Evolutionary conservation across 2,113 vertebrate species (phyloP), one percentile per base, ranked within the genome.

Genomic region (Macaca mulatta): DNA sequence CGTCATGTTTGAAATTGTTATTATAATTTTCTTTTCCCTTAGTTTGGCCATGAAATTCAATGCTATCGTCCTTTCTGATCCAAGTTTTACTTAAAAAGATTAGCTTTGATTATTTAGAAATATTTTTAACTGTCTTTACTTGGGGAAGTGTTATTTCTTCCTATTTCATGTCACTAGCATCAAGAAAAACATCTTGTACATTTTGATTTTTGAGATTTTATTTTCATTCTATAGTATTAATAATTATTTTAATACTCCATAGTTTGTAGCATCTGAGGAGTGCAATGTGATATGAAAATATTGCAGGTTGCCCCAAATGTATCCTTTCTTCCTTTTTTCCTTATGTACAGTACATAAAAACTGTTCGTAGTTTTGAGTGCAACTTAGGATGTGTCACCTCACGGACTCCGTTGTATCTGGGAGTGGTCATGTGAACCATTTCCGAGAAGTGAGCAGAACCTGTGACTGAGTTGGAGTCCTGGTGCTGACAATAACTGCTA

Each of bases 31-130:
- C 4, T 80, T 84, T 81, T 50, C 8, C 52, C 8, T 64, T 70
- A 52, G 18, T 52, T 52, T 91, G 67, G 3, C 5, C 9, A 45
- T 67, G 27, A 64, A 20, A 52, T 91, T 59, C 52, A 89, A 35
- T 57, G 4, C 10, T 45, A 2, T 89, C 57, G 64, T 80, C 12
- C 22, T 52, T 13, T 20, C 25, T 78, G 57, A 93, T 10, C 8
- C 22, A 89, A 78, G 12, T 67, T 79, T 96, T 79, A 43, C 43
- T 90, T 43, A 83, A 32, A 30, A 90, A 20, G 27, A 59, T 86
- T 78, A 64, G 22, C 10, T 67, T 12, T n/a, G 72, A 82, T 88
- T 83, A 35, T 52, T 95, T 40, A 75, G 2, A 90, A 79, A 69
- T 90, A 55, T 35, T 80, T 88, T 18, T 48, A 48, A 64, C 11